Base-by-base conservation (phyloP, 2,888 invertebrate species). In the Cryptosula pallasiana region DNA sequence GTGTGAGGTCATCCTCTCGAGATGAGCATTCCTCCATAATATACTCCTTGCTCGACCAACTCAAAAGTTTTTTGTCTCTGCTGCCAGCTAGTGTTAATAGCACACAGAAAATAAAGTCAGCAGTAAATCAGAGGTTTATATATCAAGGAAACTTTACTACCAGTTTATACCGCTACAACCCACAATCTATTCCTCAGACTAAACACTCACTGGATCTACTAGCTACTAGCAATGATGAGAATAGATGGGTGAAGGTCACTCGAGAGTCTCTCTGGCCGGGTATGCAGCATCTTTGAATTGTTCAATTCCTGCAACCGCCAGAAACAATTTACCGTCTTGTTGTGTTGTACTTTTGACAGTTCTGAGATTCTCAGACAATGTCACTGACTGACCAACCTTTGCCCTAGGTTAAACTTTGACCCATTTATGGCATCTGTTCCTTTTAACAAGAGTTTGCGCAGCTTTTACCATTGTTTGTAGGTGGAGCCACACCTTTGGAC, bases 101-200 rank as follows among this genome's bases (percentile, higher is more conserved):
- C n/a, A 3, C 32, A 34, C 3, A 9, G n/a, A 32, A 27, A 2
- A 5, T 57, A 5, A 57, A n/a, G n/a, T 27, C 20, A 32, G 9
- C 20, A 5, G 25, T 63, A 25, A 63, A 63, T 32, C 25, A 32
- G 32, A 9, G 13, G 3, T 63, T 63, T 63, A 32, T 13, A 63
- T 63, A 63, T 32, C 32, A 63, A 13, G 32, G 32, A 5, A 63
- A 63, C 63, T 63, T 29, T 32, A 63, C 63, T 2, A 32, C 63
- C 13, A 63, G 63, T 27, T 25, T 63, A 34, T 63, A 63, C 34
- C 27, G 63, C 5, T 63, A 63, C n/a, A 32, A 63, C 5, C 5
- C 63, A 9, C 2, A 45, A 20, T 13, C 45, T 13, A 20, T 20
- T 20, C 20, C 20, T 45, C 9, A 63, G 9, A 34, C 9, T 2